phyloP scores from a whole-genome alignment of 2,888 invertebrate species.

The Bugulina stolonifera region DNA sequence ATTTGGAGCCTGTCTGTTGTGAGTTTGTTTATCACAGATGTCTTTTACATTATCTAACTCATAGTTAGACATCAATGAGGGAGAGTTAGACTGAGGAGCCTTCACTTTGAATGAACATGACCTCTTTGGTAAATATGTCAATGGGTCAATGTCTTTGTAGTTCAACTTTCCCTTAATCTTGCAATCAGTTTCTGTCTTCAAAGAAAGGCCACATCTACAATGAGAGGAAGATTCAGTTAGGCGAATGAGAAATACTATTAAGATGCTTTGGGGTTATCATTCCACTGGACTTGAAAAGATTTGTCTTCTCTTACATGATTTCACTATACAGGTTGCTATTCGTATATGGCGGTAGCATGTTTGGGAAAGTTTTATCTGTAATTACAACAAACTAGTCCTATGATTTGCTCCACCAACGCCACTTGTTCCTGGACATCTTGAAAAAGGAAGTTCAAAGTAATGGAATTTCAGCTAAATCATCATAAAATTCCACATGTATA shows the following conservation, averaged over 20 bases:
- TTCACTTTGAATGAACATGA: neutral
- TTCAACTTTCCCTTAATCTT: neutral
- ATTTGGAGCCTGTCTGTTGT: constrained; percentile 16
- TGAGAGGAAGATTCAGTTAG: no score
- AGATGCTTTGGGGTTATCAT: neutral
- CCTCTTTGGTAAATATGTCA: neutral
- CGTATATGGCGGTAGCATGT: no score
- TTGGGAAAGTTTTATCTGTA: neutral
- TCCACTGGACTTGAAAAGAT: no score
- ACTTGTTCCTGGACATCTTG: no score
- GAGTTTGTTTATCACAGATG: neutral
- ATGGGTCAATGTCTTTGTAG: neutral
- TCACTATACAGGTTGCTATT: no score
- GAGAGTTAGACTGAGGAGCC: neutral
- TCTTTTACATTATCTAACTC: neutral
- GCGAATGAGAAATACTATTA: no score
- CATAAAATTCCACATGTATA: no score
- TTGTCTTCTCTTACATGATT: no score
- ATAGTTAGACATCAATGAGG: constrained; percentile 13
- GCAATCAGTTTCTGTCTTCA: neutral
- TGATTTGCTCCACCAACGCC: no score
- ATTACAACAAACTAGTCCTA: neutral
- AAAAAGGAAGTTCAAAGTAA: no score
- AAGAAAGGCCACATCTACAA: neutral
- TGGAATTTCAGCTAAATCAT: no score